Evolutionary conservation across 2,797 vertebrate genomes (phyloP), one percentile per base, ranked within the genome.

Genomic region (Merluccius polli): DNA sequence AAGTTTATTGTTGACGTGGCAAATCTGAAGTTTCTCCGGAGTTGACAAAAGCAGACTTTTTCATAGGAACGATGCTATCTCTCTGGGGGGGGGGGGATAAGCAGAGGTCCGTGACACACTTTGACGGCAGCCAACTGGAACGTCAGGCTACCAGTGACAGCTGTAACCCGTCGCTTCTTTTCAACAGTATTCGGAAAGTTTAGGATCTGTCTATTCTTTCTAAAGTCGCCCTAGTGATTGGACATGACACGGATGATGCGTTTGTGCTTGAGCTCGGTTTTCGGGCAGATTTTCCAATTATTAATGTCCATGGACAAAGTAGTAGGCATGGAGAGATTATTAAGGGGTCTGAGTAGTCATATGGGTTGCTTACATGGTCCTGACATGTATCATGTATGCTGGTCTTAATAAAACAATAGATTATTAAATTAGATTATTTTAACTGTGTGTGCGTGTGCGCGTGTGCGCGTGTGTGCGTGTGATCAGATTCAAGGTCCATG

Each of bases 21-120:
- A n/a, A 13, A 71, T 36, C 10, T 81, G 48, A 67, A 59, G 76
- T 79, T 71, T 72, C 77, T 78, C 24, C 76, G 79, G 71, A 73
- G 32, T 77, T 48, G 84, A 83, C 82, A 73, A 59, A 59, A 24
- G 52, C 52, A 8, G 52, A 59, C 52, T 24, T 6, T 59, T 59
- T n/a, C 52, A 9, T 24, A 8, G 52, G 52, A 59, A 24, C 52
- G 1, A n/a, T 59, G 4, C 52, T 13, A 24, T 59, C 52, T 59
- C 52, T 8, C 33, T 3, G 33, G 33, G 33, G 33, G 33, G 10
- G 52, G 52, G 52, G 52, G 52, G 21, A 59, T n/a, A 24, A 59
- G 52, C 52, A 9, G 52, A 10, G 52, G 24, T 59, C 52, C 52
- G 52, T 59, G 52, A 59, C 52, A 2, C 52, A 6, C 44, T 59